A percentile compares a stretch with the other conserved stretches of the same genome.
These are phyloP conservation scores for Harmothoe impar DNA, from an alignment of 2,888 invertebrate genomes.

Conservation along the genomic window DNA sequence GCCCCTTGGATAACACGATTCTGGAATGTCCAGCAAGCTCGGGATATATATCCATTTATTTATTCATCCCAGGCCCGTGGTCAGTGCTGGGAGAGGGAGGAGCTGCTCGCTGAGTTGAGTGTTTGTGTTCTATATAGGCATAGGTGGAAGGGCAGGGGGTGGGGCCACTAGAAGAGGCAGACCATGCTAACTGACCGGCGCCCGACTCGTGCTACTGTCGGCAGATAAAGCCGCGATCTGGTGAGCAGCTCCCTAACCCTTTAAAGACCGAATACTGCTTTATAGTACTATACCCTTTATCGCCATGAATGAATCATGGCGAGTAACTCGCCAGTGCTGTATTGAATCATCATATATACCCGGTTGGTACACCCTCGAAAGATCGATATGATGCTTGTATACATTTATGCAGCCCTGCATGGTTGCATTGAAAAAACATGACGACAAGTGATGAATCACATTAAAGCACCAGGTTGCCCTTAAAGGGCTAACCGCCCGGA, in stretches of 20 bases:
- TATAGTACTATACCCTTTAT: no score
- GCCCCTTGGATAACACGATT: slow-evolving; percentile 50
- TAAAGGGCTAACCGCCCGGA: background rate
- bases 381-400: no score
- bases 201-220: background rate
- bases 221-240: background rate
- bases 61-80: background rate
- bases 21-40: background rate
- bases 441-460: no score
- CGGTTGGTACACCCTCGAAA: no score
- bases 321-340: no score
- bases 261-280: no score
- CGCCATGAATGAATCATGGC: no score
- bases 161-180: background rate
- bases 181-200: slow-evolving; percentile 8
- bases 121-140: background rate
- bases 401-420: no score
- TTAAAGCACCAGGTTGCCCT: no score
- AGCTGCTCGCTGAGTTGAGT: background rate
- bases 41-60: background rate
- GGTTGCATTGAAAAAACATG: no score
- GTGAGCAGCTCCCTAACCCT: background rate
- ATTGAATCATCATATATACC: no score
- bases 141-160: background rate
- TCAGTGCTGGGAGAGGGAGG: background rate